Evolutionary conservation across 2,797 vertebrate species (phyloP), one percentile per base, ranked within the genome.

Genomic region (Pogoniulus pusillus): DNA sequence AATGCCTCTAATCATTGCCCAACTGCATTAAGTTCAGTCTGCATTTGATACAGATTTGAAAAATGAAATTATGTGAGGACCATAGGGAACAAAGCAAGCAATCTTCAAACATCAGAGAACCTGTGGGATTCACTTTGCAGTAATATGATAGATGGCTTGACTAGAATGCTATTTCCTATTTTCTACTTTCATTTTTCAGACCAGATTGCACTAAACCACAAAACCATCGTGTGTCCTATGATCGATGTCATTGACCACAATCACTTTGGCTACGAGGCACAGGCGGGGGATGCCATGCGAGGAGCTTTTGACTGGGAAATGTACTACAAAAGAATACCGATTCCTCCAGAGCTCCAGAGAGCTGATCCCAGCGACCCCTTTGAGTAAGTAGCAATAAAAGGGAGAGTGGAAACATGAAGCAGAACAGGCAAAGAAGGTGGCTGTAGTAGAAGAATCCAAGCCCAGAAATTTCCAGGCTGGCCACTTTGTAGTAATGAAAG

Each of bases 221-320:
- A 97, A 97, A 98, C 98, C 97, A 98, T 98, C 94, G 98, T 98
- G 94, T 98, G 98, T 93, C 98, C 98, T 84, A 98, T 98, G 98
- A 98, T 98, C 90, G 98, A 98, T 96, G 98, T 98, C 97, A 98
- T 98, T 93, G 98, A 98, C 98, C 98, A 98, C 97, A 98, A 98
- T 96, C 98, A 98, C 97, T 98, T 98, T 96, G 98, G 98, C 91
- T 98, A 98, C 32, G 98, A 98, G 96, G 98, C 98, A 3, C 98
- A 98, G 97, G 98, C 98, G 2, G 98, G 98, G 65, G 98, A 98
- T 19, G 98, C 98, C 95, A 98, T 98, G 98, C 96, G 98, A 90
- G 98, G 98, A 89, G 98, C 98, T 88, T 98, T 98, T 88, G 98
- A 98, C 98, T 98, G 98, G 98, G 98, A 98, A 96, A 98, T 98